These are phyloP conservation scores for Zosterops pallidus DNA, from an alignment of 2,113 vertebrate species.

Conservation along the genomic window DNA sequence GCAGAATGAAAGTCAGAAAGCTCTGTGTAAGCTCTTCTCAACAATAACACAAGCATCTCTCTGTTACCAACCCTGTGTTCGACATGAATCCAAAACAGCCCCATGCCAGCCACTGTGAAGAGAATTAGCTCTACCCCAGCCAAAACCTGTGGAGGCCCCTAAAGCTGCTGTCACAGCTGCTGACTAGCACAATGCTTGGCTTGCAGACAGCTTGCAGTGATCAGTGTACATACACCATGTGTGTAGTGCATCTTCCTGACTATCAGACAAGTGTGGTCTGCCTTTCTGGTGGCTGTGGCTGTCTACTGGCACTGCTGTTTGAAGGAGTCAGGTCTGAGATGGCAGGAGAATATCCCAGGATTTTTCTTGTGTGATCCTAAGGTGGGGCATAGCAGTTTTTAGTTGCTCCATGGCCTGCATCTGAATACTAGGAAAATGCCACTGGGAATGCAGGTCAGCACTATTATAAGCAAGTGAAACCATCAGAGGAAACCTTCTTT, in stretches of 20 bases:
- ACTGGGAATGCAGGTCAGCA: background rate
- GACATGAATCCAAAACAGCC: background rate
- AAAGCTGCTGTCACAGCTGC: background rate
- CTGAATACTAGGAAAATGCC: background rate
- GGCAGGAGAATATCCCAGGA: background rate
- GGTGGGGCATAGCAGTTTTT: background rate
- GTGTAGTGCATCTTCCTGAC: background rate
- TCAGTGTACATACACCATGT: fast-evolving
- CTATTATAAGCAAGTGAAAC: background rate
- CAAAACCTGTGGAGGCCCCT: background rate
- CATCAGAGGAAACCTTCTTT: background rate
- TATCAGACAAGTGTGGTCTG: background rate
- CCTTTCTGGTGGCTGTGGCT: background rate
- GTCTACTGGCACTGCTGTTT: background rate
- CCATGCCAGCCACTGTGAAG: background rate
- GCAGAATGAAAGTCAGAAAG: background rate
- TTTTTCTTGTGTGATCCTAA: background rate
- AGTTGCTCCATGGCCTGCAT: background rate
- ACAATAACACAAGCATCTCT: background rate
- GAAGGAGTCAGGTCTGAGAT: background rate
- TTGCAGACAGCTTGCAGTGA: background rate
- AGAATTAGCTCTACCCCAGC: background rate
- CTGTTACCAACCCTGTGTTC: background rate
- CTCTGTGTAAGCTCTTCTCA: background rate
- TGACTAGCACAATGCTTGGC: background rate